Evolutionary conservation across 2,888 invertebrate species (phyloP), one percentile per base, ranked within the genome.

Genomic region (Eupsilia transversa): DNA sequence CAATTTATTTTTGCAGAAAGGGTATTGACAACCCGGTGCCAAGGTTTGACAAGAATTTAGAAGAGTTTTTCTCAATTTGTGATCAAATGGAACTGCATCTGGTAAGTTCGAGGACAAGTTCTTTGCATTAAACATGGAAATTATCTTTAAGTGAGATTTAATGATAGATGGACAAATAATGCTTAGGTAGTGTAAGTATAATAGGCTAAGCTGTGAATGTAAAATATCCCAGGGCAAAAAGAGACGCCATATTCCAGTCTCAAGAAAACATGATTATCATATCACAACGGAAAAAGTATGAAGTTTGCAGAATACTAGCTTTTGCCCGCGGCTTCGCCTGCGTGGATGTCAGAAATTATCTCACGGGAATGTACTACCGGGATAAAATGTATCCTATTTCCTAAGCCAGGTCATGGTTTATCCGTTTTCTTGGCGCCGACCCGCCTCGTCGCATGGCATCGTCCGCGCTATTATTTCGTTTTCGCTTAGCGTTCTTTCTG

Each of bases 81-180:
- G 99, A 99, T 94, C 99, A 99, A 96, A 98, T 99, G 91, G 99
- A 99, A 94, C 93, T 99, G 20, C 98, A 99, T 93, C 96, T 99
- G 97, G 98, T 98, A 96, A 97, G 97, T 59, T 65, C 2, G 2
- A 3, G 17, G 10, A 33, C 3, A 41, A 27, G 3, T 38, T 10
- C 4, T n/a, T n/a, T 27, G n/a, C n/a, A 61, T 54, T 20, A 27
- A 5, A 35, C 33, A 35, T 20, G 38, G 27, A 41, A 41, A 3
- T 20, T 27, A 41, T 61, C 20, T 20, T n/a, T n/a, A n/a, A n/a
- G n/a, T 7, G 35, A 27, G 61, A 12, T 27, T 41, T 35, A 35
- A 61, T n/a, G 7, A 35, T 57, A 20, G 20, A 20, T 33, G 33
- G 7, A 35, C 14, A 52, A 10, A 52, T n/a, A 52, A 9, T 52